These are phyloP conservation scores for Anguilla obscura DNA, from an alignment of 2,797 vertebrate species.

Conservation along the genomic window DNA sequence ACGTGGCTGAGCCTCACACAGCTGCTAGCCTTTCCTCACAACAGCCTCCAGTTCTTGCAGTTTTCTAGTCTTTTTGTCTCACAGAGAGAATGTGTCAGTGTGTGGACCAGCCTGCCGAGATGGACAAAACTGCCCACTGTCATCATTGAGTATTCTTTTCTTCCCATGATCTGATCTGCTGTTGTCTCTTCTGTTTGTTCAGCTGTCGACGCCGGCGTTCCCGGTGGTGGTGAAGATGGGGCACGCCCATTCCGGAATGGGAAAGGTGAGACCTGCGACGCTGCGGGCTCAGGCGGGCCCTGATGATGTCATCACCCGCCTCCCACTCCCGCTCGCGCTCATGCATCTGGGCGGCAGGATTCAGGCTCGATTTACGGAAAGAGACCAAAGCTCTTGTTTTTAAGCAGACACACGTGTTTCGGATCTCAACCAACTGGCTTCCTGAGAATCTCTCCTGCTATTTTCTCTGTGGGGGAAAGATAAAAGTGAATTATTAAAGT, in stretches of 20 bases:
- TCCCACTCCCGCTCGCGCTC: neutral
- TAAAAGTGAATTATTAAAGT: neutral
- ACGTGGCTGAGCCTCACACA: neutral
- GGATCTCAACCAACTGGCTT: too few species aligned
- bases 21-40: neutral
- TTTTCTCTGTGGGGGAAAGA: neutral
- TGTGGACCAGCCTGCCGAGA: neutral
- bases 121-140: neutral
- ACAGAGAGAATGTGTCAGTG: conserved; percentile 9
- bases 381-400: too few species aligned
- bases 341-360: neutral
- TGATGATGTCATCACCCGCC: conserved; percentile 28
- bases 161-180: conserved; percentile 27
- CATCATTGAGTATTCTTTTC: neutral
- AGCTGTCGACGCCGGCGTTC: conserved; percentile 81
- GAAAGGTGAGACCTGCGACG: conserved; percentile 78
- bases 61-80: conserved; percentile 3
- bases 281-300: neutral
- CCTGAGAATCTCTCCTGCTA: too few species aligned
- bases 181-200: conserved; percentile 55
- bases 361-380: neutral
- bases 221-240: conserved; percentile 95
- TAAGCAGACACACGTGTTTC: too few species aligned
- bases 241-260: conserved; percentile 92
- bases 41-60: neutral